Conservation (phyloP, 1,140 invertebrate genomes). For the Drosophila nebulosa region DNA sequence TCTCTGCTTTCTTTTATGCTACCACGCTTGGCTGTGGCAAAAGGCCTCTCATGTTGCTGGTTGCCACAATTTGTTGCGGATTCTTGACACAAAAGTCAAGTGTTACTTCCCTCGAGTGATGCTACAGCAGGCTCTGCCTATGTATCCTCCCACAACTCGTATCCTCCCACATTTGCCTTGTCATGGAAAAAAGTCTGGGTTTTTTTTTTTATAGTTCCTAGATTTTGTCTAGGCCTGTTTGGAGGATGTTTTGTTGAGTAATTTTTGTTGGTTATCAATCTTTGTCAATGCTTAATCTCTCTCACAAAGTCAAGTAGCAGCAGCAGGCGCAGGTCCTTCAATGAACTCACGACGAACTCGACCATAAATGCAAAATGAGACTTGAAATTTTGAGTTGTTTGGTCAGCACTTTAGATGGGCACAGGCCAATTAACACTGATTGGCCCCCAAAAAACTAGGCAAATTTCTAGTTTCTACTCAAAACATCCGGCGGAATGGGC, state of each 20-base stretch:
- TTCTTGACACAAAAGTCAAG: conserved; percentile 76
- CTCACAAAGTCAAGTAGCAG: conserved; percentile 7
- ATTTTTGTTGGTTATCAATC: conserved; percentile 51
- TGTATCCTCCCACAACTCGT: neutral
- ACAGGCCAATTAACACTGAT: conserved; percentile 44
- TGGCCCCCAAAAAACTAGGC: conserved; percentile 8
- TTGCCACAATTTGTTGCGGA: conserved; percentile 38
- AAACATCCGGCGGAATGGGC: conserved; percentile 38
- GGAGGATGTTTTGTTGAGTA: conserved; percentile 3
- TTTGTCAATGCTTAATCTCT: conserved; percentile 58
- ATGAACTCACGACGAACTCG: neutral
- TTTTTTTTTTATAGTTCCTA: conserved; percentile 28
- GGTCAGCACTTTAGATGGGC: neutral
- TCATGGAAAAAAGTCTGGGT: conserved; percentile 34
- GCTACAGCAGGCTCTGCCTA: conserved; percentile 35
- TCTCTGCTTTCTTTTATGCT: neutral
- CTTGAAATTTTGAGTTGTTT: conserved; percentile 1
- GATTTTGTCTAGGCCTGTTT: conserved; percentile 7
- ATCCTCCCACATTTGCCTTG: conserved; percentile 47
- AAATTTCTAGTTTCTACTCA: conserved; percentile 16
- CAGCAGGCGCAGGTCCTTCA: neutral
- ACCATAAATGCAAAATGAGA: neutral
- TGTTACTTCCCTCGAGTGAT: conserved; percentile 69
- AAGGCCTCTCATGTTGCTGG: conserved; percentile 24
- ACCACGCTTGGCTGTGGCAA: neutral